Evolutionary conservation across 2,888 invertebrate species (phyloP).

Genomic region (Drosophila incognita): DNA sequence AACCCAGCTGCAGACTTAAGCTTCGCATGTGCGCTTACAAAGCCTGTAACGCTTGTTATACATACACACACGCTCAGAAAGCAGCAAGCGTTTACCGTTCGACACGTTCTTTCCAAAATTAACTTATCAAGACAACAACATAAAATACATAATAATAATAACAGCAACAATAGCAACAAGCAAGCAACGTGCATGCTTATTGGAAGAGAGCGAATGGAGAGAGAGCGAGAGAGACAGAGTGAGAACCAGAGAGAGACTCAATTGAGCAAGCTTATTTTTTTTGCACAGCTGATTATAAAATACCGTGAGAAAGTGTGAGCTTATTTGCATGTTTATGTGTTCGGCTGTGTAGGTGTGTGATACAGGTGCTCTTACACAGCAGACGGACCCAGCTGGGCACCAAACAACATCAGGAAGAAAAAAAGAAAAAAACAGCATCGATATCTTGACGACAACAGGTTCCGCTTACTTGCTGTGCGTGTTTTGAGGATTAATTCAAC

Average conservation of each 20-base stretch:
- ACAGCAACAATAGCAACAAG: constrained; percentile 36
- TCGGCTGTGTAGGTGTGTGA: background rate
- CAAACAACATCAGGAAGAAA: constrained; percentile 2
- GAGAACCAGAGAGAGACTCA: constrained; percentile 4
- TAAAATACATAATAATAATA: constrained; percentile 44
- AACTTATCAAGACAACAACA: constrained; percentile 39
- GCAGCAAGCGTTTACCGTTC: constrained; percentile 52
- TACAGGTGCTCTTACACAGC: constrained; percentile 19
- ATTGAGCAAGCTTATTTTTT: constrained; percentile 33
- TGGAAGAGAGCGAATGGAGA: constrained; percentile 1
- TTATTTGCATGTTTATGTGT: background rate
- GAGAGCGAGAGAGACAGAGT: constrained; percentile 3
- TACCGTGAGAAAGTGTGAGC: background rate
- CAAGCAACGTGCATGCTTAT: constrained; percentile 35
- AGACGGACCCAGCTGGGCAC: constrained; percentile 3
- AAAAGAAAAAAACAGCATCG: background rate
- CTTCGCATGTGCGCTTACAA: constrained; percentile 33
- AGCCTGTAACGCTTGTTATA: constrained; percentile 56
- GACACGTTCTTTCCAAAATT: constrained; percentile 63
- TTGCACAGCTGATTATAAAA: constrained; percentile 52
- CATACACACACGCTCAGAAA: constrained; percentile 25
- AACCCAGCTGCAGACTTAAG: constrained; percentile 68
- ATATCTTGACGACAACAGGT: constrained; percentile 59
- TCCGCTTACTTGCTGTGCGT: constrained; percentile 34
- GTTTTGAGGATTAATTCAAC: constrained; percentile 40